Base-by-base conservation (phyloP, 2,888 invertebrate genomes). In the Watsonalla cultraria region DNA sequence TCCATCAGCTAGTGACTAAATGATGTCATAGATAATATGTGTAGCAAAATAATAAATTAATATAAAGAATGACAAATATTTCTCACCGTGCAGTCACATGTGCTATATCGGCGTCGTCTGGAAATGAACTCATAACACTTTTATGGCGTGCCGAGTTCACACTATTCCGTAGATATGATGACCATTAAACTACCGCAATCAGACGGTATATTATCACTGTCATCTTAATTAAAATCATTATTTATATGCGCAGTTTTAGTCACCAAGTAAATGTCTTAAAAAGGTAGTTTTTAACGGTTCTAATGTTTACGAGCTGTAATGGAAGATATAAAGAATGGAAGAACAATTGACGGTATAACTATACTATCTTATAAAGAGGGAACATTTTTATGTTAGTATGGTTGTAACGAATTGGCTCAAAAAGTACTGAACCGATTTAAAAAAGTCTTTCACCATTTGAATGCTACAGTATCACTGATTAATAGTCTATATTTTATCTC, bases 91-190 rank as follows among this genome's bases (percentile, higher is more conserved):
- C 49, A 39, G 7, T 6, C 14, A 14, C 14, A 49, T 37, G 14
- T 49, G 15, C 49, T 37, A 8, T 37, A 14, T 15, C 66, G 77
- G 70, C 71, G 68, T 70, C 70, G 77, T 71, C 80, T 80, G 69
- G 71, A 78, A 84, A 87, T 86, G 85, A 85, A 86, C 86, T 84
- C 88, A 86, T 89, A 89, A 88, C 81, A 85, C 69, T 88, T 89
- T 89, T 88, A 89, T 78, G 86, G 81, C 72, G 67, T 63, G 64
- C 64, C 66, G 65, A 65, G 68, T 69, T 68, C 72, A 70, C 76
- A 72, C 72, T 58, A 61, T 71, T 70, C 66, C 70, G 65, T 72
- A 78, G 80, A 85, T 85, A 87, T 84, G 82, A 79, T 75, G 68
- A 80, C 72, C 76, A 80, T 88, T 88, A 88, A 86, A 81, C 74